Evolutionary conservation across 1,140 invertebrate genomes (phyloP), one percentile per base, ranked within the genome.

Genomic region (Parasteatoda tepidariorum): DNA sequence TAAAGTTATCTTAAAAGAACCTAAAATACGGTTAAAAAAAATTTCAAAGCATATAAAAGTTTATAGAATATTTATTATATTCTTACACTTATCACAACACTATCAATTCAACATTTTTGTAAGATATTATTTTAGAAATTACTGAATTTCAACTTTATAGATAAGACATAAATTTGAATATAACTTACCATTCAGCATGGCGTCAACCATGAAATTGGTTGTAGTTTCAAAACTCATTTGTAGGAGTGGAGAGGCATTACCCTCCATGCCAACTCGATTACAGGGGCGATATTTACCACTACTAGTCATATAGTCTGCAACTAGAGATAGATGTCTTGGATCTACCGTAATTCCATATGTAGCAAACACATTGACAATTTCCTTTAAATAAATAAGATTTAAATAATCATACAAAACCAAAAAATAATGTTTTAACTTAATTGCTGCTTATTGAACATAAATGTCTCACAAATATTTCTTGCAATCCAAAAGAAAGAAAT

Each of bases 181-280:
- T n/a, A 28, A 7, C 55, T 41, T 61, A 81, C 78, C 78, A n/a
- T 57, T 41, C 7, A 97, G 88, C 13, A 94, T 92, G 0, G 98
- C 94, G 78, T 92, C 93, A 86, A 94, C 94, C 66, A 99, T 90
- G 87, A 99, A 99, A 85, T 92, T 92, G 28, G 96, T 90, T 0
- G 96, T 95, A 0, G 96, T 96, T 90, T 99, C 98, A 87, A 98
- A 99, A 2, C 95, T 97, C 95, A 99, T 99, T 90, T 99, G 97
- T 88, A 99, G 98, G 2, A 99, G 89, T 7, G 85, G 86, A 3
- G 97, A 99, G 0, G 95, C 91, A 54, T 93, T 95, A 28, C 92
- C 92, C 86, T 94, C 93, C 92, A 99, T 97, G 6, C 96, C 96
- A 87, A 92, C 93, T 33, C 98, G 91, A 89, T 95, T 99, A 88